Base-by-base conservation (phyloP, 2,888 invertebrate species). In the Melieria picta region DNA sequence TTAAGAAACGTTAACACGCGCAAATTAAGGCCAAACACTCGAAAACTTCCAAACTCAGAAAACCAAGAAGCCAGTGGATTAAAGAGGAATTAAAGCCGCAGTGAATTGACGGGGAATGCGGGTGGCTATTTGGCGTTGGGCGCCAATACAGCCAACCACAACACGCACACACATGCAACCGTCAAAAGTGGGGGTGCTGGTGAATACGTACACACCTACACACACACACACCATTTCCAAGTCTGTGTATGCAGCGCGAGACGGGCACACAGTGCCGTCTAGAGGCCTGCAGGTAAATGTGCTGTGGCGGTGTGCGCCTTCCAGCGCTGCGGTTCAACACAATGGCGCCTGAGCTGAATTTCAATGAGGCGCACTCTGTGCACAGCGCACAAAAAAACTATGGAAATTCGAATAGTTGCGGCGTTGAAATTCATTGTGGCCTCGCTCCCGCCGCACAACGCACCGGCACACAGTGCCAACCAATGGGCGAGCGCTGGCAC, bases 261-360 rank as follows among this genome's bases (percentile, higher is more conserved):
- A 30, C 30, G 2, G 30, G 30, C 30, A 30, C 30, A 30, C 30
- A 30, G 30, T 30, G 30, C 30, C 30, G 30, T 30, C 30, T 30
- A 30, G 30, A 30, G 30, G 30, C 30, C 30, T 2, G 30, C 30
- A 30, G 30, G 30, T 30, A 30, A 30, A 30, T 30, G 30, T 30
- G 30, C 30, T 30, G 11, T 58, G 68, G 48, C 13, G 9, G 13
- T 57, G 58, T 50, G 43, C 43, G 57, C 46, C n/a, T n/a, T 48
- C 45, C 56, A 45, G 5, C 56, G 43, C 11, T 69, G 57, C 47
- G 55, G 16, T 58, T 70, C 70, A 57, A 70, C 58, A 64, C 64
- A 65, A 70, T 58, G 58, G 50, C 58, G 52, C 65, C 58, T 70
- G 70, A 70, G 60, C 16, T 70, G 70, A 70, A 70, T 70, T 58